These are phyloP conservation scores for Sebastes nivosus DNA, from an alignment of 2,797 vertebrate species.

Conservation along the genomic window DNA sequence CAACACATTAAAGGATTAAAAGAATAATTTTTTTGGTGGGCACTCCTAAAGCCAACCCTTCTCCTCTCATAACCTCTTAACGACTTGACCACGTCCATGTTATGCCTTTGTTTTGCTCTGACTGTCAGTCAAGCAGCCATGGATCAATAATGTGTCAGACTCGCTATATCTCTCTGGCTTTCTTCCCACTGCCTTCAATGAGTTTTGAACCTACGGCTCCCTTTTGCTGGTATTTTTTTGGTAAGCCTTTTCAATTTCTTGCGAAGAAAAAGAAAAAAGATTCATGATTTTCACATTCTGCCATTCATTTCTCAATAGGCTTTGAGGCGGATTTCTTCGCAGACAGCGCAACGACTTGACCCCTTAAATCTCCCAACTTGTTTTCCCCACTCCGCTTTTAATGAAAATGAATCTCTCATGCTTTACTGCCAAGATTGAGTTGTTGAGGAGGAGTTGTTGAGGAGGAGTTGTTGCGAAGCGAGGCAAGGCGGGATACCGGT, in stretches of 20 bases:
- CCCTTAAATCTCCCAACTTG: slow-evolving; percentile 62
- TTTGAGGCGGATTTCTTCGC: slow-evolving; percentile 58
- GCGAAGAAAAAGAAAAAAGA: slow-evolving; percentile 40
- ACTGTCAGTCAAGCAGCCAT: slow-evolving; percentile 55
- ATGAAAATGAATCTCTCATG: slow-evolving; percentile 67
- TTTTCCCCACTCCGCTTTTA: slow-evolving; percentile 58
- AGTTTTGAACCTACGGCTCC: slow-evolving; percentile 41
- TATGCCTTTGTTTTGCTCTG: slow-evolving; percentile 57
- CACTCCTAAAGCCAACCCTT: neutral
- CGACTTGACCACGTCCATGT: slow-evolving; percentile 21
- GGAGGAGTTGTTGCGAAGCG: slow-evolving; percentile 1
- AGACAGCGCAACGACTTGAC: slow-evolving; percentile 25
- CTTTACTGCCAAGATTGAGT: slow-evolving; percentile 46
- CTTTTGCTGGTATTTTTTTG: slow-evolving; percentile 22
- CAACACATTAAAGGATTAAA: neutral
- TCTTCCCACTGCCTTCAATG: slow-evolving; percentile 56
- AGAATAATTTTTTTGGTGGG: neutral
- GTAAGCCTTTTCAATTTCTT: slow-evolving; percentile 76
- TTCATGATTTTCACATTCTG: slow-evolving; percentile 65
- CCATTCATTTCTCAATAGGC: slow-evolving; percentile 52
- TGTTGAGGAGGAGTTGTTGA: slow-evolving; percentile 39
- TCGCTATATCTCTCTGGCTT: slow-evolving; percentile 50
- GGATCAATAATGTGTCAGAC: slow-evolving; percentile 74
- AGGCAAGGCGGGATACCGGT: neutral
- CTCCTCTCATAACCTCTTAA: slow-evolving; percentile 23